A percentile compares a stretch with the other conserved stretches of the same genome.
Evolutionary conservation across 1,140 invertebrate genomes (phyloP).

Genomic region (Drosophila watanabei): DNA sequence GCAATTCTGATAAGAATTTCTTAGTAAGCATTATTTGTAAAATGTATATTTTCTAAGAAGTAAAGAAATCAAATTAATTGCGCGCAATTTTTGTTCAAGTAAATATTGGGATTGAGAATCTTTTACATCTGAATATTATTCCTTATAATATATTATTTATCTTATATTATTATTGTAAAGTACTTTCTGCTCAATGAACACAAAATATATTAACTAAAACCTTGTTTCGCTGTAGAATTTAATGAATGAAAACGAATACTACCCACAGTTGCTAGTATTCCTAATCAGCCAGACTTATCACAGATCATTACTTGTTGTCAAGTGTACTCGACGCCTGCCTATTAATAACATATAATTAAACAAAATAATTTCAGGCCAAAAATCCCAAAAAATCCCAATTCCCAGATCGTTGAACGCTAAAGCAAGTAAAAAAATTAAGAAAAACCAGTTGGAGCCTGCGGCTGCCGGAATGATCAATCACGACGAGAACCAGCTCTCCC

Average conservation of each 20-base stretch:
- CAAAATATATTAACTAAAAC: neutral
- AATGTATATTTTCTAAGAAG: neutral
- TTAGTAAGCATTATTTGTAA: neutral
- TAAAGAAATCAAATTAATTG: neutral
- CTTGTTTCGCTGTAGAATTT: neutral
- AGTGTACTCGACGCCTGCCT: constrained; percentile 8
- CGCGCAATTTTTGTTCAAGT: neutral
- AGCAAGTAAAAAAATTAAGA: neutral
- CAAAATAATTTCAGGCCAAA: constrained; percentile 1
- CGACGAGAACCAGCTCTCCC: constrained; percentile 19
- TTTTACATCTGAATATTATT: neutral
- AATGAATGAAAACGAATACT: constrained; percentile 7
- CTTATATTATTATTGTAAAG: neutral
- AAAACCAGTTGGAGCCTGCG: constrained; percentile 51
- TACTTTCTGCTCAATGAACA: neutral
- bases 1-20: neutral
- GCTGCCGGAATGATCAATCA: constrained; percentile 45
- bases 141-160: neutral
- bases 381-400: constrained; percentile 29
- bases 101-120: neutral
- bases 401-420: constrained; percentile 38
- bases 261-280: neutral
- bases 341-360: constrained; percentile 15
- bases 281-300: constrained; percentile 13
- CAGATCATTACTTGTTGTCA: constrained; percentile 14